Evolutionary conservation across 1,140 invertebrate species (phyloP).

Genomic region (Apis mellifera): Amel_HAv3.1 CM009940.2:9162501-9163000

Average conservation of each 20-base stretch:
- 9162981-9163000: constrained; percentile 79
- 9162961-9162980: constrained; percentile 80
- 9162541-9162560: constrained; percentile 72
- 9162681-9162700: constrained; percentile 84
- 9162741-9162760: constrained; percentile 74
- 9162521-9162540: constrained; percentile 78
- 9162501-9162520: constrained; percentile 76
- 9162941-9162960: constrained; percentile 75
- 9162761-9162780: constrained; percentile 75
- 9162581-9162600: constrained; percentile 75
- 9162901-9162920: neutral
- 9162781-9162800: constrained; percentile 73
- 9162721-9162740: constrained; percentile 74
- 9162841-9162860: constrained; percentile 66
- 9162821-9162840: constrained; percentile 70
- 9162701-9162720: constrained; percentile 80
- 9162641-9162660: constrained; percentile 90
- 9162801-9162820: constrained; percentile 66
- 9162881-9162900: neutral
- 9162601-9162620: constrained; percentile 87
- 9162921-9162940: constrained; percentile 70
- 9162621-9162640: constrained; percentile 88
- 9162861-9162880: neutral
- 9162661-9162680: constrained; percentile 92
- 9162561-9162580: constrained; percentile 76